Base-by-base conservation (phyloP, 2,797 vertebrate species). In the Trichosurus vulpecula region DNA sequence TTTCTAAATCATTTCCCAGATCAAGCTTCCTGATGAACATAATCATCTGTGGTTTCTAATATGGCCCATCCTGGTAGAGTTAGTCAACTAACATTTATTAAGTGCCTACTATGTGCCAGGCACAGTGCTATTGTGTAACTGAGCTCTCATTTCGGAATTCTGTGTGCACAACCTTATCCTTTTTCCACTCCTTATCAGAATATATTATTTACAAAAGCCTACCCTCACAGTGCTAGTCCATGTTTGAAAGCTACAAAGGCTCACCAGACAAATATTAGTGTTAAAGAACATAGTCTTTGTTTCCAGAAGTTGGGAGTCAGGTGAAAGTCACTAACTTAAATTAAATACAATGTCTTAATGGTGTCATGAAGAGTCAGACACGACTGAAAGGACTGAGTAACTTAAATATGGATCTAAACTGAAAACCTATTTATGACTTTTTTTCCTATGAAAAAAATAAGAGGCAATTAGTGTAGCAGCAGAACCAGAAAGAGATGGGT, bases 1-100 rank as follows among this genome's bases (percentile, higher is more conserved):
- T 53, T 95, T 90, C 51, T 90, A 96, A 96, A 57, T 81, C 74
- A 90, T 19, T 94, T 93, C 27, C 52, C 47, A 93, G 47, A 56
- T 94, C 8, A 25, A 47, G 41, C 9, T 47, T 47, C 22, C n/a
- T 10, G 22, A 47, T 27, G 87, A 95, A 19, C 8, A 93, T 95
- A 35, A 6, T 25, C 3, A 53, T 51, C 14, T 90, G 5, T 6
- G 92, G 56, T 2, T 87, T 89, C 52, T 74, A 25, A 30, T 10
- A 91, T 14, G 47, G 92, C 56, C 19, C 47, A n/a, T 0, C 25
- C 52, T 25, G 1, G 31, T 91, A n/a, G 61, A 66, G 35, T 66
- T 66, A 81, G 22, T 47, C 74, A 47, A 81, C 22, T n/a, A 74
- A n/a, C 66, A 74, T 74, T 74, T 74, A 41, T 47, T 81, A 81